A percentile compares a stretch with the other conserved stretches of the same genome.
Evolutionary conservation across 2,113 vertebrate genomes (phyloP).

Genomic region (Myodes glareolus): DNA sequence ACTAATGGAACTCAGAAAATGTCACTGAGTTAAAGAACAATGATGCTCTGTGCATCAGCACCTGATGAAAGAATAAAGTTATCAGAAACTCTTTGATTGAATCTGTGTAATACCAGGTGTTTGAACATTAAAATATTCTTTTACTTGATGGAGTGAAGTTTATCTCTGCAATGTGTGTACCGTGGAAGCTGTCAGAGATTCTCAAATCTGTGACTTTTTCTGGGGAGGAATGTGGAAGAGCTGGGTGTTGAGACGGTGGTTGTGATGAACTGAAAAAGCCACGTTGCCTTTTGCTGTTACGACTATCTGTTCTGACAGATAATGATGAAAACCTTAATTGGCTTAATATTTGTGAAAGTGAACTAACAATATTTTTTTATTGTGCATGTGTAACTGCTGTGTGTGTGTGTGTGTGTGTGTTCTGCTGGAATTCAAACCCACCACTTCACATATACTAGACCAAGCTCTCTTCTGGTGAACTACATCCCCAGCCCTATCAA

Average conservation of each 20-base stretch:
- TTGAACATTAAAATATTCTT: conserved; percentile 16
- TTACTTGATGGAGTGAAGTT: conserved; percentile 20
- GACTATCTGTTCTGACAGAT: not conserved
- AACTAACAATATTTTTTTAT: not conserved
- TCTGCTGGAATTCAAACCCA: not conserved
- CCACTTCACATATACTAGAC: not conserved
- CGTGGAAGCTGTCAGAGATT: conserved; percentile 12
- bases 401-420: not conserved
- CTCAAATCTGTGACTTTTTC: conserved; percentile 49
- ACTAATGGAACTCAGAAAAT: conserved; percentile 37
- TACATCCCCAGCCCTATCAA: not conserved
- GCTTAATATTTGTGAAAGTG: not conserved
- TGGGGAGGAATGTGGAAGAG: conserved; percentile 24
- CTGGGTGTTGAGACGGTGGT: not conserved
- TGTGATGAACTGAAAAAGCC: conserved; percentile 15
- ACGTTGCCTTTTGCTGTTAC: not conserved
- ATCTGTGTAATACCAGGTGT: conserved; percentile 23
- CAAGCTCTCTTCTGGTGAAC: not conserved
- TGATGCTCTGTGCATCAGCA: not conserved
- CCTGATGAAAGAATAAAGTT: conserved; percentile 11
- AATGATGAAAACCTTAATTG: not conserved
- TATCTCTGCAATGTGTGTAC: conserved; percentile 48
- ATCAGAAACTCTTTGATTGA: conserved; percentile 50
- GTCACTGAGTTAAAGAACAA: conserved; percentile 49
- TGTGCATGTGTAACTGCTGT: not conserved